These are phyloP conservation scores for Drosophila birchii DNA, from an alignment of 2,888 invertebrate genomes.

Conservation along the genomic window DNA sequence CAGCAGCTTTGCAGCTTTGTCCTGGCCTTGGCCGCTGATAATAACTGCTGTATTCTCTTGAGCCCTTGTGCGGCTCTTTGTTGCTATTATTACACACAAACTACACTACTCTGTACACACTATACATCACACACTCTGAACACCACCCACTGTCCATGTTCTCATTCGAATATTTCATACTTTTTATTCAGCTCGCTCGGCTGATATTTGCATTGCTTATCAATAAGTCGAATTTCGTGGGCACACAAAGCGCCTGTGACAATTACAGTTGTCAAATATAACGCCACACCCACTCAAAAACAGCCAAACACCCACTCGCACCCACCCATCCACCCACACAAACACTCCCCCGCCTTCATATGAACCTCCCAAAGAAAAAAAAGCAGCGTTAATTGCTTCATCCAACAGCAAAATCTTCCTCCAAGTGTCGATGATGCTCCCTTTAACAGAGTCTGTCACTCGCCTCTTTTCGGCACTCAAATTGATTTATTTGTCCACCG, in stretches of 20 bases:
- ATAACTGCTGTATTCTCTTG: constrained; percentile 23
- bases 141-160: background rate
- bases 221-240: constrained; percentile 58
- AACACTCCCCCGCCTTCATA: constrained; percentile 22
- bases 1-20: constrained; percentile 45
- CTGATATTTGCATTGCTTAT: constrained; percentile 57
- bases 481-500: constrained; percentile 43
- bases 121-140: background rate
- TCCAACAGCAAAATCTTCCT: constrained; percentile 35
- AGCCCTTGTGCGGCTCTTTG: constrained; percentile 25
- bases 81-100: constrained; percentile 28
- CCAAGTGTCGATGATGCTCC: constrained; percentile 11
- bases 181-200: constrained; percentile 13
- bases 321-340: constrained; percentile 25
- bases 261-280: constrained; percentile 79
- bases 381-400: constrained; percentile 16
- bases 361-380: constrained; percentile 5
- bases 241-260: constrained; percentile 54
- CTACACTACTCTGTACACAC: background rate
- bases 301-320: constrained; percentile 9
- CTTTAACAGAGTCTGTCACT: constrained; percentile 20
- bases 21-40: constrained; percentile 57
- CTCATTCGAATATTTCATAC: constrained; percentile 8
- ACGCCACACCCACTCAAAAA: constrained; percentile 23
- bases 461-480: constrained; percentile 38